phyloP scores from a whole-genome alignment of 1,140 invertebrate species.

The Drosophila takahashii region DNA sequence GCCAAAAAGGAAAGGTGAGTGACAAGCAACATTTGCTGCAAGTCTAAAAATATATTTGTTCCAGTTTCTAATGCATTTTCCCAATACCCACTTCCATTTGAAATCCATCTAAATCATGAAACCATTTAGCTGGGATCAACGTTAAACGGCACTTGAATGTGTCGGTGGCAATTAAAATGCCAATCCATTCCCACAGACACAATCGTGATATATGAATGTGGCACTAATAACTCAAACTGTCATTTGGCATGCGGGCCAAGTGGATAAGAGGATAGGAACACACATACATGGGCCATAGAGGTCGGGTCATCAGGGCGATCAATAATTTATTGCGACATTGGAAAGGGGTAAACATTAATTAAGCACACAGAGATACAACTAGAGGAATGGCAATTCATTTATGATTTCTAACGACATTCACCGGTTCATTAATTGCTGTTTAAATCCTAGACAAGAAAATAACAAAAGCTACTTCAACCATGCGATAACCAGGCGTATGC shows the following conservation, averaged over 20 bases:
- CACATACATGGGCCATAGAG: conserved; percentile 6
- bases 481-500: neutral
- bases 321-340: conserved; percentile 31
- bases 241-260: conserved; percentile 13
- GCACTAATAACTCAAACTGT: conserved; percentile 60
- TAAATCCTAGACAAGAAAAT: neutral
- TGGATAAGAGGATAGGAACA: conserved; percentile 1
- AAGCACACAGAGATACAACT: conserved; percentile 6
- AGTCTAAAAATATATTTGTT: neutral
- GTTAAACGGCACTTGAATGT: conserved; percentile 42
- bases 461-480: neutral
- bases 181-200: conserved; percentile 45
- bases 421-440: neutral
- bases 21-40: neutral
- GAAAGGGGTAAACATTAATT: conserved; percentile 28
- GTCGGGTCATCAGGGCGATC: conserved; percentile 25
- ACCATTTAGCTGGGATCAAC: conserved; percentile 6
- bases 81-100: neutral
- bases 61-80: conserved; percentile 1
- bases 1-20: neutral
- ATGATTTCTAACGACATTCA: conserved; percentile 6
- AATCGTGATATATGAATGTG: conserved; percentile 54
- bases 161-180: conserved; percentile 67
- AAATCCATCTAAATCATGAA: conserved; percentile 28
- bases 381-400: neutral